Evolutionary conservation across 1,140 invertebrate genomes (phyloP), one percentile per base, ranked within the genome.

Genomic region (Thalassaphorura encarpata): DNA sequence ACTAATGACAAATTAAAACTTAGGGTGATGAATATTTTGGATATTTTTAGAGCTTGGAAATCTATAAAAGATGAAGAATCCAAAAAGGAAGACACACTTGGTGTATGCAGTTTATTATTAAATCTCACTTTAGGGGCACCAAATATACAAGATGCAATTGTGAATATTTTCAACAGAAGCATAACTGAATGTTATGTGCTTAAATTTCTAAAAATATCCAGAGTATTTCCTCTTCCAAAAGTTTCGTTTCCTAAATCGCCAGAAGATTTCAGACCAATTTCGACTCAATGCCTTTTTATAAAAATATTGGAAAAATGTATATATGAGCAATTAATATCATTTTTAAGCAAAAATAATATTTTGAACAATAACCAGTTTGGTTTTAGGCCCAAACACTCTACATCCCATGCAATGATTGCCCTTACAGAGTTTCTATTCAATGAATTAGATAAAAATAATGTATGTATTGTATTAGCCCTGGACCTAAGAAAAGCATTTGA

Each of bases 401-500:
- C 71, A 0, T 61, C 63, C 0, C 66, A 72, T 50, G 71, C 73
- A 56, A 26, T 73, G 3, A 42, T 66, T 0, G 54, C 68, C 46
- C 62, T 76, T 19, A 63, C 64, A 0, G 67, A 70, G 50, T 54
- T 68, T 40, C 67, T 74, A 2, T 58, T 52, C 2, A 33, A 60
- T 8, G 62, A 64, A n/a, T 70, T 68, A 23, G 70, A 70, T 52
- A 62, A 62, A 57, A 66, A 68, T 3, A 53, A 67, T 36, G 54
- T 63, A 6, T 66, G 67, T 6, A 56, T 56, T 1, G 57, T 67
- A 36, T 26, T 71, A 0, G 55, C 72, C 16, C 62, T 74, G 16
- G 72, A 75, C 39, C 59, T 73, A 1, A 64, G 66, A 46, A 72
- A 73, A 62, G 70, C 71, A 0, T 73, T 72, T 45, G 73, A 75